phyloP scores from a whole-genome alignment of 2,888 invertebrate species.

The Amblyjoppa proteus region DNA sequence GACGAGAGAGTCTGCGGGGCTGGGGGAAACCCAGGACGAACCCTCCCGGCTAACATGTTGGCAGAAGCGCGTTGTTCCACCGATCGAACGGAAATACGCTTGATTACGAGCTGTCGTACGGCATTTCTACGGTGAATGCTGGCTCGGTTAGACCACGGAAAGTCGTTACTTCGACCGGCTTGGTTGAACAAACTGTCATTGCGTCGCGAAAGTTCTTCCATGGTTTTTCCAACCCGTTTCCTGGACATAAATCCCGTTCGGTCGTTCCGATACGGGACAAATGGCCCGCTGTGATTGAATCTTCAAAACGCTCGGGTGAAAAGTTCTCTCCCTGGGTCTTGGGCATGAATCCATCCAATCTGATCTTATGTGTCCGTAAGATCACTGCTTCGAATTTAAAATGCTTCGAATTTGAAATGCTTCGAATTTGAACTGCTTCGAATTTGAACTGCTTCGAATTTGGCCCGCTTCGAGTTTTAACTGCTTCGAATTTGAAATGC shows the following conservation, averaged over 20 bases:
- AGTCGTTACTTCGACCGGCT: slow-evolving; percentile 54
- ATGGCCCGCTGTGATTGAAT: neutral
- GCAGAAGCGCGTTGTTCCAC: slow-evolving; percentile 51
- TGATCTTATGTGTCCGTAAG: too few relatives aligned
- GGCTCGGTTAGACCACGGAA: slow-evolving; percentile 41
- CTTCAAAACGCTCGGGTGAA: neutral
- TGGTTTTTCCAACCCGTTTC: neutral
- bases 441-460: too few relatives aligned
- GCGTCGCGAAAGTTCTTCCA: slow-evolving; percentile 6
- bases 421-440: too few relatives aligned
- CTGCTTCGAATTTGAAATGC: too few relatives aligned
- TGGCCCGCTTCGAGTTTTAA: too few relatives aligned
- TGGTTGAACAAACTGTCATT: slow-evolving; percentile 55
- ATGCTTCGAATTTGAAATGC: too few relatives aligned
- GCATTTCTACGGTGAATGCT: slow-evolving; percentile 48
- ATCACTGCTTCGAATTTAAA: too few relatives aligned
- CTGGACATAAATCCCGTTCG: neutral
- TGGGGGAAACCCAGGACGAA: slow-evolving; percentile 34
- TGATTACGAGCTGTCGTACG: slow-evolving; percentile 47
- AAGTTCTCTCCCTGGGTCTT: neutral
- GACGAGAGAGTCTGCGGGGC: slow-evolving; percentile 29
- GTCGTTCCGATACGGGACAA: neutral
- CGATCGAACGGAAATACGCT: slow-evolving; percentile 63
- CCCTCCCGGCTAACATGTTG: slow-evolving; percentile 49
- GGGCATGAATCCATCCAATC: neutral